Percentiles rank a stretch among this genome's conserved stretches.
phyloP scores from a whole-genome alignment of 2,113 vertebrate genomes.

The Garra rufa region DNA sequence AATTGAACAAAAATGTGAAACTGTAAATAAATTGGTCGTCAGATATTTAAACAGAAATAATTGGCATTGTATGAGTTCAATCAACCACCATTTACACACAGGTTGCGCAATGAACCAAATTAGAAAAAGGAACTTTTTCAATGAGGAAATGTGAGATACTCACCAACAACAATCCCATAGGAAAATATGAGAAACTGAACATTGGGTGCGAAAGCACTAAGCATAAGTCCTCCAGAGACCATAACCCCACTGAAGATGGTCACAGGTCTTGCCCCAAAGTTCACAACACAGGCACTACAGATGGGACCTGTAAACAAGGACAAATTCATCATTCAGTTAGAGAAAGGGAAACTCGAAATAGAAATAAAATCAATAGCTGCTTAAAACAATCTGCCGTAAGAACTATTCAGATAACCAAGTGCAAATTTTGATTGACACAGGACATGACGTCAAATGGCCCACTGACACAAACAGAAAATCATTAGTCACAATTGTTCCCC shows the following conservation, averaged over 20 bases:
- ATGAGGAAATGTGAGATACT: slow-evolving; percentile 57
- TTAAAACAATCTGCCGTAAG: background rate
- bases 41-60: background rate
- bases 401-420: background rate
- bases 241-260: slow-evolving; percentile 89
- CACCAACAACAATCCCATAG: slow-evolving; percentile 87
- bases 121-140: background rate
- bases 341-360: background rate
- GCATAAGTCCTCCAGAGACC: slow-evolving; percentile 85
- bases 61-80: background rate
- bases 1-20: background rate
- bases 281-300: slow-evolving; percentile 85
- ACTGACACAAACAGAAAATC: slow-evolving; percentile 16
- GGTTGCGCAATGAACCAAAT: background rate
- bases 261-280: slow-evolving; percentile 85
- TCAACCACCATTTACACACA: background rate
- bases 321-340: background rate
- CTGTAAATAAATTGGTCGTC: background rate
- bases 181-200: slow-evolving; percentile 87
- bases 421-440: background rate
- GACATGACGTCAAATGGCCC: background rate
- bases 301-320: slow-evolving; percentile 77
- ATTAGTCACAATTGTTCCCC: background rate
- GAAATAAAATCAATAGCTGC: background rate
- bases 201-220: slow-evolving; percentile 87